Evolutionary conservation across 92 coral and sea anemone genomes (phyloP).

Genomic region (Porites evermanni): DNA sequence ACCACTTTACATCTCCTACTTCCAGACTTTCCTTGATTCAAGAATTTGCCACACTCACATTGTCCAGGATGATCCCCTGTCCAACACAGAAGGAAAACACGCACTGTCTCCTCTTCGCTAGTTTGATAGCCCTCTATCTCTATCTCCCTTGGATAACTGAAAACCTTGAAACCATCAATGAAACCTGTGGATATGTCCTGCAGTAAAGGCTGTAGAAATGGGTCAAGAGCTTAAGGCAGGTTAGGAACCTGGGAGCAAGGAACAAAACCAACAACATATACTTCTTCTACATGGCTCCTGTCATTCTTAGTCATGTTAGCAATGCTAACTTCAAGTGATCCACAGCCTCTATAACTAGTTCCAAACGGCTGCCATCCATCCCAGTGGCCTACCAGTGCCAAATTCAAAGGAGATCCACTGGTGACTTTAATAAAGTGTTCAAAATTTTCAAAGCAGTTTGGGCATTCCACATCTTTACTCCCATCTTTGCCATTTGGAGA

Average conservation of each 20-base stretch:
- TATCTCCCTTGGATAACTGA: constrained; percentile 20
- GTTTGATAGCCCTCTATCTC: constrained; percentile 33
- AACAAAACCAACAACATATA: constrained; percentile 62
- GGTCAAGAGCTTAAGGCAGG: constrained; percentile 61
- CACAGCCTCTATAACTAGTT: constrained; percentile 56
- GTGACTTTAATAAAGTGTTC: constrained; percentile 17
- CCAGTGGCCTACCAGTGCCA: constrained; percentile 59
- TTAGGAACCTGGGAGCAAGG: constrained; percentile 63
- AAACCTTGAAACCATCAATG: constrained; percentile 64
- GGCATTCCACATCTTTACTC: constrained; percentile 58
- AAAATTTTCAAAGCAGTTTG: constrained; percentile 42
- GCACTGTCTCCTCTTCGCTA: constrained; percentile 42
- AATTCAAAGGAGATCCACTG: constrained; percentile 50
- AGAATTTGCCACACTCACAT: constrained; percentile 65
- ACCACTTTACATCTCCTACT: constrained; percentile 67
- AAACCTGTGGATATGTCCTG: constrained; percentile 63
- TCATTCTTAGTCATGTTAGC: constrained; percentile 64
- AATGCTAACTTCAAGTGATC: constrained; percentile 63
- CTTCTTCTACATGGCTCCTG: constrained; percentile 53
- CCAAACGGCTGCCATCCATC: constrained; percentile 70
- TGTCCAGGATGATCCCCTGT: constrained; percentile 67
- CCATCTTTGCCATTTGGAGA: constrained; percentile 40
- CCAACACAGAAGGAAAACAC: constrained; percentile 60
- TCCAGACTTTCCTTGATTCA: constrained; percentile 68
- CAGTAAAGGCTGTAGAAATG: constrained; percentile 70